A percentile compares a stretch with the other conserved stretches of the same genome.
phyloP scores from a whole-genome alignment of 2,113 vertebrate species.

The Hymenochirus boettgeri region DNA sequence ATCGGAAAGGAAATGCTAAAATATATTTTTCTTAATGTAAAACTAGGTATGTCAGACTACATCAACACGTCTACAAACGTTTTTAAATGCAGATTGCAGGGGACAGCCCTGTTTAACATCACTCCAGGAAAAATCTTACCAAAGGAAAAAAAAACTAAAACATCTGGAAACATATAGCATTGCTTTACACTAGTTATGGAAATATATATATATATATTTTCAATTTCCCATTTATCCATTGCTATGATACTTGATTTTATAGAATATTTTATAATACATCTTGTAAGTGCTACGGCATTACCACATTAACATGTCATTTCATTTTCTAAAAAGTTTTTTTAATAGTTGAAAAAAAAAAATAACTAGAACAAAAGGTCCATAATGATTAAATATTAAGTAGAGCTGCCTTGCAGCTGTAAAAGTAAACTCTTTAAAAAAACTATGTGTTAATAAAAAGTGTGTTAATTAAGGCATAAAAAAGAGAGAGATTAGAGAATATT shows the following conservation, averaged over 20 bases:
- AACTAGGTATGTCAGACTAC: slow-evolving; percentile 6
- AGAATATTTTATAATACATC: slow-evolving; percentile 37
- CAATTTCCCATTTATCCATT: slow-evolving; percentile 32
- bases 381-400: no score
- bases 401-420: no score
- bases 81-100: slow-evolving; percentile 20
- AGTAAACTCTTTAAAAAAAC: no score
- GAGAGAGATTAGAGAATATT: slow-evolving; percentile 26
- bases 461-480: not conserved
- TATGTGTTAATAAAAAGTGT: not conserved
- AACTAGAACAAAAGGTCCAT: no score
- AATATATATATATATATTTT: not conserved
- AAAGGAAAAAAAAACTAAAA: slow-evolving; percentile 2
- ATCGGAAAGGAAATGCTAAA: no score
- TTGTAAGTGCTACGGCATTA: slow-evolving; percentile 35
- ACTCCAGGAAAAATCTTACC: not conserved
- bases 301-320: slow-evolving; percentile 39
- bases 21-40: no score
- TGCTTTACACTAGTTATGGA: slow-evolving; percentile 25
- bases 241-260: slow-evolving; percentile 34
- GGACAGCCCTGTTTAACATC: slow-evolving; percentile 34
- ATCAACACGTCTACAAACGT: slow-evolving; percentile 7
- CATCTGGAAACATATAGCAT: slow-evolving; percentile 30
- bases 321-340: no score
- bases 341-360: no score